Conservation (phyloP, 2,113 vertebrate species). For the Saccopteryx leptura region DNA sequence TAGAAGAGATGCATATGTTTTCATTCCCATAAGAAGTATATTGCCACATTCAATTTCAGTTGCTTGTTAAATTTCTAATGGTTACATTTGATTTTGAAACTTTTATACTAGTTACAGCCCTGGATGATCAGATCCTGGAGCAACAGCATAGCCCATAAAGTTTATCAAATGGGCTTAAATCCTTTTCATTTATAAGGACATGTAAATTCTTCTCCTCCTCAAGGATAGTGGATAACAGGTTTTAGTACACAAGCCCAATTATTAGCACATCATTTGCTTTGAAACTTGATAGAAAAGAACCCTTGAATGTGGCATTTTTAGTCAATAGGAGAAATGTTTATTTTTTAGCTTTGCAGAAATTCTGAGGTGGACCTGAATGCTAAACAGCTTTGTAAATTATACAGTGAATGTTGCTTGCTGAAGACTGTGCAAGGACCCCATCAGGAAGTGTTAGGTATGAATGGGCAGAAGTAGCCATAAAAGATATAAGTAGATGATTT, state of each 20-base stretch:
- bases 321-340: slow-evolving; percentile 21
- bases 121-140: background rate
- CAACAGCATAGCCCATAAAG: background rate
- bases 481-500: slow-evolving; percentile 73
- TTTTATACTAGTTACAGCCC: background rate
- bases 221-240: background rate
- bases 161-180: slow-evolving; percentile 23
- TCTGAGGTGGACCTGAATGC: background rate
- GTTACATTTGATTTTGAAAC: background rate
- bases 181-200: background rate
- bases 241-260: background rate
- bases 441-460: slow-evolving; percentile 58
- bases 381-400: slow-evolving; percentile 68
- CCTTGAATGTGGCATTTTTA: background rate
- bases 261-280: slow-evolving; percentile 1
- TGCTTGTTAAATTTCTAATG: background rate
- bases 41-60: background rate
- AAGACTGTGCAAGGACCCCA: slow-evolving; percentile 55
- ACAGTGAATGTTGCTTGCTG: slow-evolving; percentile 39
- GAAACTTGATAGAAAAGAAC: background rate
- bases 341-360: slow-evolving; percentile 45
- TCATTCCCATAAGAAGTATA: background rate
- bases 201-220: slow-evolving; percentile 28
- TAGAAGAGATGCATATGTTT: background rate
- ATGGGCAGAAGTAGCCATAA: slow-evolving; percentile 64